These are phyloP conservation scores for Sepioteuthis lessoniana DNA, from an alignment of 2,888 invertebrate species.

Conservation along the genomic window DNA sequence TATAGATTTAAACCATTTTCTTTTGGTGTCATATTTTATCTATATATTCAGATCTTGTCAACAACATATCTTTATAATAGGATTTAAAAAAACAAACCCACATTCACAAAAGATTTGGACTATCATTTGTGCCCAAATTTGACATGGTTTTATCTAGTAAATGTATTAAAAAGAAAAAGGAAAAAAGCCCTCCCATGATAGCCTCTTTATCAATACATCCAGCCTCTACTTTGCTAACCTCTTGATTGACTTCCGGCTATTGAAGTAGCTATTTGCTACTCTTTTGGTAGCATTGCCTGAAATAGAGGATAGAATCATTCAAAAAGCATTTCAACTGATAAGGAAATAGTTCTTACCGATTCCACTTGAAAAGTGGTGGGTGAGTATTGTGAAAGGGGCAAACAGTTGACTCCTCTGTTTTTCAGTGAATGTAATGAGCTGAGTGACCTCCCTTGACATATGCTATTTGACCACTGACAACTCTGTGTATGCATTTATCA, in stretches of 20 bases:
- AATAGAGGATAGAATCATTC: neutral
- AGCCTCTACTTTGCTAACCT: neutral
- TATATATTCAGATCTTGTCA: no score
- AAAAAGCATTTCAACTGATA: constrained; percentile 1
- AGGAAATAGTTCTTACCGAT: neutral
- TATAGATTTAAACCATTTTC: no score
- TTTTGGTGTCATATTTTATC: no score
- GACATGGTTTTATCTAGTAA: no score
- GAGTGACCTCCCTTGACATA: constrained; percentile 42
- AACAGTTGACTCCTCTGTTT: neutral
- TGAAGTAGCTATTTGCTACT: neutral
- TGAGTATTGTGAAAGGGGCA: neutral
- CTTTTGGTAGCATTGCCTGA: neutral
- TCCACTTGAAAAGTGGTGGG: neutral
- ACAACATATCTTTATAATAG: no score
- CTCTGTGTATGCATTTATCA: neutral
- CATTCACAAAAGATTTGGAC: no score
- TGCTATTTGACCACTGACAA: neutral
- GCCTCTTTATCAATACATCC: neutral
- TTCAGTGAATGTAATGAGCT: neutral
- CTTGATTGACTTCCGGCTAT: neutral
- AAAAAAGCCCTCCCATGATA: neutral
- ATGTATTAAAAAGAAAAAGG: no score
- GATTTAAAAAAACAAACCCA: no score
- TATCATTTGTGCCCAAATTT: no score